Percentiles rank a stretch among this genome's conserved stretches.
Evolutionary conservation across 2,888 invertebrate genomes (phyloP).

Genomic region (Isoperla grammatica): DNA sequence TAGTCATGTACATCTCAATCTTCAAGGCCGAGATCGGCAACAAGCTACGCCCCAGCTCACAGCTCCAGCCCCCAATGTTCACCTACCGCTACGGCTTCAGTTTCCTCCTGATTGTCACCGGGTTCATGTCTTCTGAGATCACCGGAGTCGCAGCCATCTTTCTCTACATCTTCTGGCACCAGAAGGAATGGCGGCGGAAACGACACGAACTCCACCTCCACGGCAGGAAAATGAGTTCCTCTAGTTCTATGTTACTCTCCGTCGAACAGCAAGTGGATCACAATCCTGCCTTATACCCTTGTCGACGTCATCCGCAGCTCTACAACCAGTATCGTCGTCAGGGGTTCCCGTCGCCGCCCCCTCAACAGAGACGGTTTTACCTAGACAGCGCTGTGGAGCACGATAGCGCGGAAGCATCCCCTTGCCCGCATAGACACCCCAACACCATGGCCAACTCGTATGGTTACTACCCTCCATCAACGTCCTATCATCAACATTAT

Average conservation of each 20-base stretch:
- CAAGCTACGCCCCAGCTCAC: conserved; percentile 74
- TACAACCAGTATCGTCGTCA: conserved; percentile 15
- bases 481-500: conserved; percentile 39
- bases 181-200: conserved; percentile 54
- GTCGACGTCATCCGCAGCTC: conserved; percentile 29
- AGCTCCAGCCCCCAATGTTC: conserved; percentile 68
- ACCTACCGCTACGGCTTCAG: conserved; percentile 85
- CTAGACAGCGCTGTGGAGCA: conserved; percentile 53
- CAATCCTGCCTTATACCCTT: conserved; percentile 15
- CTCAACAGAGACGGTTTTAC: conserved; percentile 55
- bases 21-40: conserved; percentile 87
- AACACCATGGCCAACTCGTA: conserved; percentile 7
- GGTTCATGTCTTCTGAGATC: conserved; percentile 76
- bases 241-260: conserved; percentile 23
- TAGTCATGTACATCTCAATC: conserved; percentile 89
- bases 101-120: conserved; percentile 77
- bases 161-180: conserved; percentile 76
- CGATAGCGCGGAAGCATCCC: conserved; percentile 21
- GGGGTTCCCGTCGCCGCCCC: conserved; percentile 8
- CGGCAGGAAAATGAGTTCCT: conserved; percentile 26
- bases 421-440: conserved; percentile 18
- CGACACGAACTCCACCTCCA: conserved; percentile 25
- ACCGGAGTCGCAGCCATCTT: conserved; percentile 84
- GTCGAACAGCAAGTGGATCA: conserved; percentile 19
- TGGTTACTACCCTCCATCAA: conserved; percentile 42